These are phyloP conservation scores for Aleiodes sp. DNA, from an alignment of 1,140 invertebrate genomes.

Conservation along the genomic window DNA sequence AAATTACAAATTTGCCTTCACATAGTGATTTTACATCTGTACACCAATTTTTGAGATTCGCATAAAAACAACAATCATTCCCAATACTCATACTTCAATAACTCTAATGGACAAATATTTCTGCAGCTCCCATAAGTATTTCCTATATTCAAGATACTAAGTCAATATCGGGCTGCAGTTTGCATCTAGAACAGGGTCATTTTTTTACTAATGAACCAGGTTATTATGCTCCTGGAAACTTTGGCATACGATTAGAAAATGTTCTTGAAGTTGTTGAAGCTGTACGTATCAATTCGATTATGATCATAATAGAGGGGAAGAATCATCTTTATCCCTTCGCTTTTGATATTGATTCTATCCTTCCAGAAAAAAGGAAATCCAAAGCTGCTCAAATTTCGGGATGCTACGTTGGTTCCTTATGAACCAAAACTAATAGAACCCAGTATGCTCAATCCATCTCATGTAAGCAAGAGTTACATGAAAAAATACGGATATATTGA, in stretches of 20 bases:
- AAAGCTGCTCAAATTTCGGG: conserved; percentile 77
- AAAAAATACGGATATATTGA: conserved; percentile 2
- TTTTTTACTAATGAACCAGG: conserved; percentile 87
- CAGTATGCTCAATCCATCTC: conserved; percentile 77
- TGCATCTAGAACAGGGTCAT: conserved; percentile 77
- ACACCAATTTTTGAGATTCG: too few species aligned
- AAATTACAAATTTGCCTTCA: too few species aligned
- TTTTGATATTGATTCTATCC: conserved; percentile 40
- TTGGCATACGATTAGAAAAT: conserved; percentile 93
- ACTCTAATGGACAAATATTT: conserved; percentile 26
- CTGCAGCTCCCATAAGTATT: conserved; percentile 77
- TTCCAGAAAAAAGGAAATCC: conserved; percentile 61
- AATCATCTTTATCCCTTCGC: too few species aligned
- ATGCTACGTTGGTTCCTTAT: conserved; percentile 91
- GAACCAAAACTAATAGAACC: conserved; percentile 90
- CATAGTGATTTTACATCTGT: too few species aligned
- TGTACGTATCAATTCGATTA: conserved; percentile 17
- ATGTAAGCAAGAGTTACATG: conserved; percentile 68
- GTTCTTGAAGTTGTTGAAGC: conserved; percentile 83
- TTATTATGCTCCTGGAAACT: conserved; percentile 83
- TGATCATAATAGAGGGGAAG: too few species aligned
- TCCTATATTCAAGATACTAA: conserved; percentile 64
- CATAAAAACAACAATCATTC: too few species aligned
- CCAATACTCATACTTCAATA: too few species aligned
- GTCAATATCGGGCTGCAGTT: conserved; percentile 39